Conservation (phyloP, 1,140 invertebrate species). For the Condylostylus longicornis region DNA sequence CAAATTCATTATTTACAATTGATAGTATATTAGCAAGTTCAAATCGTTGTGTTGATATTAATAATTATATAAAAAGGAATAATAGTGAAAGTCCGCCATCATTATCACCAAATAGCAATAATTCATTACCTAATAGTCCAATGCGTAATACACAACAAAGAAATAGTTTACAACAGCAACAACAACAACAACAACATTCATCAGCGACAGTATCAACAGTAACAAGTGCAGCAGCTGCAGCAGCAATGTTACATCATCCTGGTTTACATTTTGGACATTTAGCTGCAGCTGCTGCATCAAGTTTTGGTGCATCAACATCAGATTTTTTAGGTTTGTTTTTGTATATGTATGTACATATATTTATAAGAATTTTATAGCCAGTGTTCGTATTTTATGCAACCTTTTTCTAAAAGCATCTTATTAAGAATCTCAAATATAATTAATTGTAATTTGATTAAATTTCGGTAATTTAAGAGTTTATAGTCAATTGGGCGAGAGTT, state of each 20-base stretch:
- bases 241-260: conserved; percentile 35
- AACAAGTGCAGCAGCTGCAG: conserved; percentile 7
- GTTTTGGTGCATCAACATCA: conserved; percentile 38
- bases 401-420: too few relatives aligned
- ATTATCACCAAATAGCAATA: too few relatives aligned
- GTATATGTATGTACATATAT: conserved; percentile 3
- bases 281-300: conserved; percentile 38
- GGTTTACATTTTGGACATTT: conserved; percentile 37
- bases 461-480: too few relatives aligned
- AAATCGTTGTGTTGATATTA: too few relatives aligned
- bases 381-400: conserved; percentile 4
- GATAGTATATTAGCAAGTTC: conserved; percentile 69
- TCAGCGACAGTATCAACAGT: conserved; percentile 3
- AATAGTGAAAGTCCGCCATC: too few relatives aligned
- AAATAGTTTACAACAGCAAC: too few relatives aligned
- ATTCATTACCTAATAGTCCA: too few relatives aligned
- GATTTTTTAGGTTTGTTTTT: conserved; percentile 68
- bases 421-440: too few relatives aligned
- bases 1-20: conserved; percentile 59
- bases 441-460: too few relatives aligned
- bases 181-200: conserved; percentile 13
- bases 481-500: too few relatives aligned
- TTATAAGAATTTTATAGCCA: too few relatives aligned
- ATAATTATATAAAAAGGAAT: conserved; percentile 15
- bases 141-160: too few relatives aligned